phyloP scores from a whole-genome alignment of 2,113 vertebrate genomes.

The Equus quagga region DNA sequence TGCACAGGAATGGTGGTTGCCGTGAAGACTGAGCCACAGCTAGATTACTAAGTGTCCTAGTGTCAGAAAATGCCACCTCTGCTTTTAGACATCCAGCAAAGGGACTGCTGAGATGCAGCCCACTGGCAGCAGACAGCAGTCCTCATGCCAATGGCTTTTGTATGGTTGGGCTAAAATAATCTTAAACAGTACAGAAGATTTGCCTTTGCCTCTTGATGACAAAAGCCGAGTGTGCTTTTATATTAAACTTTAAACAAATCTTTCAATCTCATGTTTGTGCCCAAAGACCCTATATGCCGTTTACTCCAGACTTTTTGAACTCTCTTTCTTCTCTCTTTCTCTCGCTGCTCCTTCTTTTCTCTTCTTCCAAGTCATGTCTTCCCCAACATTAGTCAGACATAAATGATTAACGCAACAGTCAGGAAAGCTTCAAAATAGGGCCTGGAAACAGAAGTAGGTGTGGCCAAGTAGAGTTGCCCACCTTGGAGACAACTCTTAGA shows the following conservation, averaged over 20 bases:
- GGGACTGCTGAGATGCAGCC: fast-evolving
- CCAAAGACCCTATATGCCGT: neutral
- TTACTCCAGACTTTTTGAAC: no score
- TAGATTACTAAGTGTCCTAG: fast-evolving
- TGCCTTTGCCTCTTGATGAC: neutral
- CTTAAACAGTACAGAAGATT: fast-evolving
- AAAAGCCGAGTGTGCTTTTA: neutral
- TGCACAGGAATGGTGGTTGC: neutral
- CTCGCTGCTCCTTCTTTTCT: neutral
- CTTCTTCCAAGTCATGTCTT: neutral
- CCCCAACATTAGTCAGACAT: no score
- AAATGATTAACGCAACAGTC: neutral
- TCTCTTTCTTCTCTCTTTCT: fast-evolving
- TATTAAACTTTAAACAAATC: neutral
- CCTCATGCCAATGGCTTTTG: fast-evolving
- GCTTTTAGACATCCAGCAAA: neutral
- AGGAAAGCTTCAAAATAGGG: neutral
- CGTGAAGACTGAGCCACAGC: no score
- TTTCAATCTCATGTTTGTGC: neutral
- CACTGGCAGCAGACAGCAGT: neutral
- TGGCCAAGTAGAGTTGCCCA: fast-evolving
- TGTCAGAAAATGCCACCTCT: neutral
- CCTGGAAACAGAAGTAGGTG: neutral
- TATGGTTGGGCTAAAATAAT: neutral
- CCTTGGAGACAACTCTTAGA: fast-evolving